A percentile compares a stretch with the other conserved stretches of the same genome.
Conservation (phyloP, 2,888 invertebrate species). For the Drosophila maculinotata region DNA sequence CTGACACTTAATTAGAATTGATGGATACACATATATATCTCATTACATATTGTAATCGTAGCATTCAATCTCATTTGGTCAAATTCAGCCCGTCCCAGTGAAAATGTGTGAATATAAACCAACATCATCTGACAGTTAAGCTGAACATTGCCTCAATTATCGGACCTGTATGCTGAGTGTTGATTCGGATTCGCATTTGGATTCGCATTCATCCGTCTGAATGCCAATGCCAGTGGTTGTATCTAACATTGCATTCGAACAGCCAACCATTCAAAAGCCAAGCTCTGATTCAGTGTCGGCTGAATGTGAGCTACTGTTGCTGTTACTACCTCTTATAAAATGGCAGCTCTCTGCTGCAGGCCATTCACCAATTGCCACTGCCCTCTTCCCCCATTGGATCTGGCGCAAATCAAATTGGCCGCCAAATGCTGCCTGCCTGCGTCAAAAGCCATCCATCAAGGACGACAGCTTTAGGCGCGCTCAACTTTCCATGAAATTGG, state of each 20-base stretch:
- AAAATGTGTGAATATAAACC: neutral
- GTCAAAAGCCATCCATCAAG: slow-evolving; percentile 77
- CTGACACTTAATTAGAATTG: too few species aligned
- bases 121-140: neutral
- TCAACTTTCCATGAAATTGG: slow-evolving; percentile 77
- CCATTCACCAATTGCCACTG: slow-evolving; percentile 31
- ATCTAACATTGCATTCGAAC: slow-evolving; percentile 21
- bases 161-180: neutral
- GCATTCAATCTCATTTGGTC: too few species aligned
- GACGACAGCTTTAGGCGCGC: slow-evolving; percentile 62
- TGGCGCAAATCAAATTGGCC: slow-evolving; percentile 75
- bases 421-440: slow-evolving; percentile 61
- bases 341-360: slow-evolving; percentile 51
- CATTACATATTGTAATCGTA: too few species aligned
- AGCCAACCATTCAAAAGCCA: slow-evolving; percentile 44
- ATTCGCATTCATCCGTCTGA: slow-evolving; percentile 9
- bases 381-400: slow-evolving; percentile 16
- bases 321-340: too few species aligned
- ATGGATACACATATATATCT: too few species aligned
- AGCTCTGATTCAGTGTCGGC: slow-evolving; percentile 43
- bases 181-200: slow-evolving; percentile 1
- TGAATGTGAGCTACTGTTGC: slow-evolving; percentile 3
- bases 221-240: slow-evolving; percentile 1
- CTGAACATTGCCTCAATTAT: neutral
- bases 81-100: too few species aligned